These are phyloP conservation scores for Paramormyrops kingsleyae DNA, from an alignment of 2,113 vertebrate species.

Conservation along the genomic window DNA sequence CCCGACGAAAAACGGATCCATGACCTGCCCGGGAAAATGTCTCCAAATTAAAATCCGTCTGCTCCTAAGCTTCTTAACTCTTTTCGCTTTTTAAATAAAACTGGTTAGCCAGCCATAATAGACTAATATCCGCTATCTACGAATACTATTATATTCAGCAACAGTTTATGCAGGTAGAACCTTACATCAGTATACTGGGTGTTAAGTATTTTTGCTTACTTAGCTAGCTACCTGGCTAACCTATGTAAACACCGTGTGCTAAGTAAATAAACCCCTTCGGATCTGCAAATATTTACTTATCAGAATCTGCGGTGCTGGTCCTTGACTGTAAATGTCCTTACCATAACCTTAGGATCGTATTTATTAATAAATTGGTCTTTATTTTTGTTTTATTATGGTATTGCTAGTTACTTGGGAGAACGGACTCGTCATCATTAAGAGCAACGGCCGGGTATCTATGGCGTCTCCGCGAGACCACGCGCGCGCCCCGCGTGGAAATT, in stretches of 20 bases:
- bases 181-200: not conserved
- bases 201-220: not conserved
- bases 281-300: not conserved
- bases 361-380: not conserved
- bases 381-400: not conserved
- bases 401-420: not conserved
- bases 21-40: slow-evolving; percentile 11
- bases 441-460: not conserved
- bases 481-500: not conserved
- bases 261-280: not conserved
- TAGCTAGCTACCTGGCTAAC: not conserved
- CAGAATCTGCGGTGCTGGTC: not conserved
- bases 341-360: not conserved
- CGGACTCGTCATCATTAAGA: not conserved
- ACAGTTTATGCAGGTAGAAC: not conserved
- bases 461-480: not conserved
- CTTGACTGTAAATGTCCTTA: not conserved
- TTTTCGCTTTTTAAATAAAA: not conserved
- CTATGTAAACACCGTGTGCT: not conserved
- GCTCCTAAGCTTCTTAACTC: not conserved
- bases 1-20: slow-evolving; percentile 42
- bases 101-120: not conserved
- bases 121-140: not conserved
- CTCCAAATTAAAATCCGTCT: not conserved
- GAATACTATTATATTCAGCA: not conserved